These are phyloP conservation scores for Eriosoma lanigerum DNA, from an alignment of 1,140 invertebrate genomes.

Conservation along the genomic window DNA sequence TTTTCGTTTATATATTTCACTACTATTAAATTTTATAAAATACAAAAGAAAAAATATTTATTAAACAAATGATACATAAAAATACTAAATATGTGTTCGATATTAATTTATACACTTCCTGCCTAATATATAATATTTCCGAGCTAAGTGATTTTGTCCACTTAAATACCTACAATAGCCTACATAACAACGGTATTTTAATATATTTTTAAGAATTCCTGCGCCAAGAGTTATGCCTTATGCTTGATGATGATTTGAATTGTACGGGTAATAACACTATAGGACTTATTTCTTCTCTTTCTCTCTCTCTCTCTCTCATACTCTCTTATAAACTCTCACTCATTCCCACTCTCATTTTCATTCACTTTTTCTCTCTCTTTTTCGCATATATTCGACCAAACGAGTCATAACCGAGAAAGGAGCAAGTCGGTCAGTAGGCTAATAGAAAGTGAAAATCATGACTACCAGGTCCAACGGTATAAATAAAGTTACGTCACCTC, in stretches of 20 bases:
- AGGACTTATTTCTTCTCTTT: conserved; percentile 1
- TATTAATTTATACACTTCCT: too few relatives aligned
- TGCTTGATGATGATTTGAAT: background rate
- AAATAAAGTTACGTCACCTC: conserved; percentile 47
- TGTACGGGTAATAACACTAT: conserved; percentile 29
- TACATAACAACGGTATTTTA: background rate
- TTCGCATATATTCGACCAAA: conserved; percentile 12
- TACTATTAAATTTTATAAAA: conserved; percentile 6
- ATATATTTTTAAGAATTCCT: background rate
- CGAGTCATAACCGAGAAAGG: conserved; percentile 49
- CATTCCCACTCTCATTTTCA: background rate
- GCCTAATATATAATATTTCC: background rate
- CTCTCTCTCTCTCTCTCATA: background rate
- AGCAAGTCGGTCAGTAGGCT: conserved; percentile 52
- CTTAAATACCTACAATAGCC: background rate
- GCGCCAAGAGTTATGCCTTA: background rate
- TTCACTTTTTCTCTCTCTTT: conserved; percentile 1
- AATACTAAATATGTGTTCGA: background rate
- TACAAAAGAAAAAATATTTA: background rate
- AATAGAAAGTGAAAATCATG: conserved; percentile 52
- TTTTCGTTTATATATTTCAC: too few relatives aligned
- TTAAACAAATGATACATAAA: background rate
- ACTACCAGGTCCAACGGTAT: conserved; percentile 50
- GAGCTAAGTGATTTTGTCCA: background rate
- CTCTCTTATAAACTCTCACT: background rate